These are phyloP conservation scores for Dinoponera quadriceps DNA, from an alignment of 1,140 invertebrate species.

Conservation along the genomic window DNA sequence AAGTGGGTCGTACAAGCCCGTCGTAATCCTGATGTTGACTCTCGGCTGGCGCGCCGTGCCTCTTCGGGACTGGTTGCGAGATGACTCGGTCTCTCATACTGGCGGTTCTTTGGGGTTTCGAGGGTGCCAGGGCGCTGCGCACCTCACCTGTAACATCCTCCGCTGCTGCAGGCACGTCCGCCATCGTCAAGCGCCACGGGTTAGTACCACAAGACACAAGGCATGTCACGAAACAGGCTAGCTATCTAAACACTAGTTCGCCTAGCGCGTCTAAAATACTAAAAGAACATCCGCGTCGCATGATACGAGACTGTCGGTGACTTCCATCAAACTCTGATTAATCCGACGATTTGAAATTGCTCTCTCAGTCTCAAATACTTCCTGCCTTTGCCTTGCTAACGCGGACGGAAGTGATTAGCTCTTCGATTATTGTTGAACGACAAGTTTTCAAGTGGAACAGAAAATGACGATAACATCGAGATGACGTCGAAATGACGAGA, in stretches of 20 bases:
- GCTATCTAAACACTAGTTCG: conserved; percentile 63
- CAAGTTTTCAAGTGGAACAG: too few species aligned
- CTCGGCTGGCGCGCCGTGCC: conserved; percentile 58
- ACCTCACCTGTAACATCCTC: conserved; percentile 90
- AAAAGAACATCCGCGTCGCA: neutral
- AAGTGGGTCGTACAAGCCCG: conserved; percentile 66
- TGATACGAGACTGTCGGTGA: too few species aligned
- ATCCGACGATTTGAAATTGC: too few species aligned
- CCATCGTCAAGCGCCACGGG: conserved; percentile 84
- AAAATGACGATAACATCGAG: too few species aligned
- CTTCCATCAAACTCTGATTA: too few species aligned
- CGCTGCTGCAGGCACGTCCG: conserved; percentile 85
- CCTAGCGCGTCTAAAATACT: conserved; percentile 49
- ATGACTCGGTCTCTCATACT: conserved; percentile 90
- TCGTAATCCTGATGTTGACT: conserved; percentile 78
- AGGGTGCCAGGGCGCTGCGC: conserved; percentile 90
- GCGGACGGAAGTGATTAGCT: too few species aligned
- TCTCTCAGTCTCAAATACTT: too few species aligned
- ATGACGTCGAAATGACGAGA: too few species aligned
- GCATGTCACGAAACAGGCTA: conserved; percentile 80
- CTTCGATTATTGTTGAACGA: too few species aligned
- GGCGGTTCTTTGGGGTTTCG: conserved; percentile 93
- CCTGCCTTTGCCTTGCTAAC: too few species aligned
- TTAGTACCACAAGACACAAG: conserved; percentile 85
- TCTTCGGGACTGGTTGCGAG: conserved; percentile 76